These are phyloP conservation scores for Drosophila virilis DNA, from an alignment of 1,140 invertebrate genomes.

Conservation along the genomic window DNA sequence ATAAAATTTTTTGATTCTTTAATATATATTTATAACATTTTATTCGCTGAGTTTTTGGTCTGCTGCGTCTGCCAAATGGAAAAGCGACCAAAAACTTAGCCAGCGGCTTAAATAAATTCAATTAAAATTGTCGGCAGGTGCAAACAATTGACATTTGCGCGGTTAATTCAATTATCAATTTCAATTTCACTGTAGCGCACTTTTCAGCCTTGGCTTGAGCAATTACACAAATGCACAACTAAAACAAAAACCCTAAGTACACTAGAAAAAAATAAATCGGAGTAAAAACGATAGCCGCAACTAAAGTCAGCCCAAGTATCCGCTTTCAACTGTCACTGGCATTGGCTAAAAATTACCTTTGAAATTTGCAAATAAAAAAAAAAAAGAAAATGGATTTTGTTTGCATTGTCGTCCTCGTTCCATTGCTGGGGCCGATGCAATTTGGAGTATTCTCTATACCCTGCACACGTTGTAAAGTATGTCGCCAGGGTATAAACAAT, in stretches of 20 bases:
- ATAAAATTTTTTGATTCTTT: background rate
- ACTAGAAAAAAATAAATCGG: slow-evolving; percentile 11
- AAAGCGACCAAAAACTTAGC: slow-evolving; percentile 14
- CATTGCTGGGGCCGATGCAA: slow-evolving; percentile 12
- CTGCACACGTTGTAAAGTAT: background rate
- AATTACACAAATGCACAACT: slow-evolving; percentile 35
- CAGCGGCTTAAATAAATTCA: slow-evolving; percentile 69
- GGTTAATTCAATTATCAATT: slow-evolving; percentile 74
- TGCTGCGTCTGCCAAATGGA: slow-evolving; percentile 1
- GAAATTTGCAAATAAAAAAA: slow-evolving; percentile 43
- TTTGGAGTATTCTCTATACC: slow-evolving; percentile 19
- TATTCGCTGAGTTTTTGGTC: background rate
- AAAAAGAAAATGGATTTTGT: slow-evolving; percentile 55
- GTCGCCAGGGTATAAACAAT: too few relatives aligned
- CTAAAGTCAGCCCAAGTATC: slow-evolving; percentile 18
- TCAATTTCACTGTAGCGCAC: slow-evolving; percentile 54
- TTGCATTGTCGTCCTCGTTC: slow-evolving; percentile 65
- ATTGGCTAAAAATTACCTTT: slow-evolving; percentile 64
- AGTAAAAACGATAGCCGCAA: slow-evolving; percentile 35
- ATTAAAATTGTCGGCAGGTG: slow-evolving; percentile 61
- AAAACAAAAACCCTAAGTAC: slow-evolving; percentile 30
- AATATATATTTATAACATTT: background rate
- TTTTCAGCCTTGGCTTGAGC: slow-evolving; percentile 37
- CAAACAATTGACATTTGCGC: slow-evolving; percentile 63
- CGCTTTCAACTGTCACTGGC: slow-evolving; percentile 43